Evolutionary conservation across 2,888 invertebrate genomes (phyloP), one percentile per base, ranked within the genome.

Genomic region (Eupithecia subfuscata): DNA sequence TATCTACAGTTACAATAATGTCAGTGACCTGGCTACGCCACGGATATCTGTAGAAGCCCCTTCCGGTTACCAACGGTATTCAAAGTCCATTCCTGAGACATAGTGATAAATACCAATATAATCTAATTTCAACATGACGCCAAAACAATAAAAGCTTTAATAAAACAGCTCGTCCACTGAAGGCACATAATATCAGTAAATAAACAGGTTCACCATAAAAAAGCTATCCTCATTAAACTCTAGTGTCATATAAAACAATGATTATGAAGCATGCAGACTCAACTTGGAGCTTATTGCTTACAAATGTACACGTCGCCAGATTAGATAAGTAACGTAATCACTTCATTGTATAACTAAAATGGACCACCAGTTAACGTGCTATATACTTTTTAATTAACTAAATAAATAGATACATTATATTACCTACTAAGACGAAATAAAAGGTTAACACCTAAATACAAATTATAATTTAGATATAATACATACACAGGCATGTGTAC

Each of bases 331-430:
- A 76, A 75, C 75, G 56, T 64, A 60, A 74, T 72, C 71, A 80
- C 69, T 78, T 78, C 73, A 79, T 76, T 77, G 79, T 79, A 78
- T 48, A 82, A 80, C 75, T 76, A 72, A 77, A 79, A 81, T 81
- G 80, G 80, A 82, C 82, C 79, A 82, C 77, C 79, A 75, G 76
- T 81, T 82, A 80, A 81, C 78, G 79, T 76, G 76, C 81, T 77
- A 77, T 80, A 82, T 76, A 79, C 70, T 76, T 77, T 78, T 80
- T 79, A 78, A 80, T 80, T 82, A 71, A 81, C 82, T 94, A 94
- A 94, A 94, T 94, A 94, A 94, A 94, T 94, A 94, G 88, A 93
- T 91, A 90, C 90, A 89, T 86, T 86, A 91, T 90, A 91, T 91
- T 92, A 92, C 85, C 87, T 89, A 91, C 91, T 91, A 92, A 84